A percentile compares a stretch with the other conserved stretches of the same genome.
Conservation (phyloP, 1,140 invertebrate genomes). For the Batillaria attramentaria region DNA sequence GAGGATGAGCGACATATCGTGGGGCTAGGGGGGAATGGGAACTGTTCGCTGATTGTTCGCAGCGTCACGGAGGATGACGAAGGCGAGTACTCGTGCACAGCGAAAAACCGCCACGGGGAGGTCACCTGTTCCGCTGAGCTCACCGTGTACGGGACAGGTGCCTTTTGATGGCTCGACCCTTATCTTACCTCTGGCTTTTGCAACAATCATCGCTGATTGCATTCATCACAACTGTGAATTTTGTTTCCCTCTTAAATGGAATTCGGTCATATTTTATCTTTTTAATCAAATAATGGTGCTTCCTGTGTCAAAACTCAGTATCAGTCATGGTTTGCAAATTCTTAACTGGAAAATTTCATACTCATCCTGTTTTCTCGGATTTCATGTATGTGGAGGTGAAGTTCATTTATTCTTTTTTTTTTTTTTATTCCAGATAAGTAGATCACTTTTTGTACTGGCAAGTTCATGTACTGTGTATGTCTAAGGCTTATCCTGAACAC, state of each 20-base stretch:
- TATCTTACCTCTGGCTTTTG: too few relatives aligned
- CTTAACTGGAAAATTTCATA: background rate
- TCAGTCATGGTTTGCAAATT: slow-evolving; percentile 8
- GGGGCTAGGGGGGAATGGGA: slow-evolving; percentile 40
- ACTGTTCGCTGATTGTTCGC: slow-evolving; percentile 75
- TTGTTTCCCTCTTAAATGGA: too few relatives aligned
- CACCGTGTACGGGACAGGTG: slow-evolving; percentile 57
- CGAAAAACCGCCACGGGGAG: slow-evolving; percentile 88
- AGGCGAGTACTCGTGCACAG: slow-evolving; percentile 90
- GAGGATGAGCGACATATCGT: slow-evolving; percentile 49
- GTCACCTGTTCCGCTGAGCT: slow-evolving; percentile 77
- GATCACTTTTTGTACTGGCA: background rate
- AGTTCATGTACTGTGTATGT: slow-evolving; percentile 36
- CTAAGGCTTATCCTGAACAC: slow-evolving; percentile 24
- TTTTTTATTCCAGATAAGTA: background rate
- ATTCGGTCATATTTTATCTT: too few relatives aligned
- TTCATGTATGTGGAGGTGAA: background rate
- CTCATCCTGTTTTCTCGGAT: slow-evolving; percentile 5
- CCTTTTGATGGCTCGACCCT: too few relatives aligned
- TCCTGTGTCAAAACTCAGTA: slow-evolving; percentile 3
- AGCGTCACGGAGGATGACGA: slow-evolving; percentile 86
- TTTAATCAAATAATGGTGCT: slow-evolving; percentile 21
- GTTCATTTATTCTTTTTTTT: background rate
- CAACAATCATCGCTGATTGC: too few relatives aligned
- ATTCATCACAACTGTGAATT: too few relatives aligned